Base-by-base conservation (phyloP, 2,797 vertebrate species). In the Pelochelys cantorii region DNA sequence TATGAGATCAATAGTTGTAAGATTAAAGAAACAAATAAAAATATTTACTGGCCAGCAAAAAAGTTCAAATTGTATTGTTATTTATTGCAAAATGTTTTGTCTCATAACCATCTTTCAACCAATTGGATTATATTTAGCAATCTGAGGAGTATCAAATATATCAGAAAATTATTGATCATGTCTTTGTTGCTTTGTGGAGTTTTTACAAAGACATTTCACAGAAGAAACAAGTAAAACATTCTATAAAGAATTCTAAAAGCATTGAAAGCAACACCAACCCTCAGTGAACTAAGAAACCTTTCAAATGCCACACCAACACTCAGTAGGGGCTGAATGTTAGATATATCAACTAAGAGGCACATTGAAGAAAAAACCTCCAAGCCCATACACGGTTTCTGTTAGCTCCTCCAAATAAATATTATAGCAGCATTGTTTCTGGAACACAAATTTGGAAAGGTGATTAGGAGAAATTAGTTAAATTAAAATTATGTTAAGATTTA, bases 261-360 rank as follows among this genome's bases (percentile, higher is more conserved):
- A 60, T 9, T 5, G 20, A 90, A 18, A 89, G 11, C 11, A 80
- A n/a, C 11, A 87, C 62, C 23, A 37, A 37, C 18, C 20, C 10
- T 34, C 74, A 81, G 27, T 87, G 75, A 88, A 91, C 31, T 4
- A 85, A n/a, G 22, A 90, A 93, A 85, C 83, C 68, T 84, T 88
- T 79, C 48, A 90, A 90, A 93, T 55, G 10, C 54, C 92, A 86
- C 10, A 71, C 15, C 42, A 85, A 56, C 27, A 88, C 80, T 90
- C 88, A 31, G 7, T 78, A 83, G 52, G 87, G 12, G 20, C 5
- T 86, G 3, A 11, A 27, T 57, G 6, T 60, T 34, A 80, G 6
- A 85, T 85, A 91, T 88, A 85, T 87, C 65, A 91, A 3, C 25
- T 59, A 95, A 85, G 57, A 62, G 9, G 4, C 27, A 31, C 68